Evolutionary conservation across 2,888 invertebrate genomes (phyloP), one percentile per base, ranked within the genome.

Genomic region (Epirrhoe alternata): DNA sequence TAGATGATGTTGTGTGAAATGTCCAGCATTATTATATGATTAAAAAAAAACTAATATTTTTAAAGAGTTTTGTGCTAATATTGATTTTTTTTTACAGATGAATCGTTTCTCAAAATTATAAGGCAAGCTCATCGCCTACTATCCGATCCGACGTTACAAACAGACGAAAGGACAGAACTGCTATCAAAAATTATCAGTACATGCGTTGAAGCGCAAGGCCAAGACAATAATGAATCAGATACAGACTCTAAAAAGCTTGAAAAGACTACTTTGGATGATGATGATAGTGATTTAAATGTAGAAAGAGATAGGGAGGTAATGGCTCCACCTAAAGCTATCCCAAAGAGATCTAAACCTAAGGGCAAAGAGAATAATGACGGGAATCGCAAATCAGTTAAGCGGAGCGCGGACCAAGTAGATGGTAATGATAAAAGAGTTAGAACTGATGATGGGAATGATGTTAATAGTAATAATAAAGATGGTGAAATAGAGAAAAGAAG

Each of bases 241-340:
- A 71, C 77, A 0, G 87, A 86, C 42, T 79, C 82, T 0, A 65
- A 63, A 58, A 64, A 30, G 56, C 31, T 53, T 1, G 61, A 70
- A 30, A 70, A 61, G 42, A 68, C 61, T 1, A 68, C 33, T 0
- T 8, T 70, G 0, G 65, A 72, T 4, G 67, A 67, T 42, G 57
- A 49, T 8, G 65, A 72, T 4, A 65, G 64, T 49, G 57, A 47
- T 8, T 24, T 55, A 1, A 60, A 61, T 16, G 52, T 70, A 47
- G 66, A 69, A 50, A 68, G 77, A 78, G 77, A 80, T 30, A 75
- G 71, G 2, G 85, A 86, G 66, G 79, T 86, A 0, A 91, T 91
- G 91, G 90, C 89, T 0, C 91, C 91, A 0, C 91, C 91, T 0
- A 89, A 87, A 69, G 69, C 80, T 4, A 50, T 88, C 1, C 90